phyloP scores from a whole-genome alignment of 64 coral and sea anemone genomes.

The Pocillopora damicornis region DNA sequence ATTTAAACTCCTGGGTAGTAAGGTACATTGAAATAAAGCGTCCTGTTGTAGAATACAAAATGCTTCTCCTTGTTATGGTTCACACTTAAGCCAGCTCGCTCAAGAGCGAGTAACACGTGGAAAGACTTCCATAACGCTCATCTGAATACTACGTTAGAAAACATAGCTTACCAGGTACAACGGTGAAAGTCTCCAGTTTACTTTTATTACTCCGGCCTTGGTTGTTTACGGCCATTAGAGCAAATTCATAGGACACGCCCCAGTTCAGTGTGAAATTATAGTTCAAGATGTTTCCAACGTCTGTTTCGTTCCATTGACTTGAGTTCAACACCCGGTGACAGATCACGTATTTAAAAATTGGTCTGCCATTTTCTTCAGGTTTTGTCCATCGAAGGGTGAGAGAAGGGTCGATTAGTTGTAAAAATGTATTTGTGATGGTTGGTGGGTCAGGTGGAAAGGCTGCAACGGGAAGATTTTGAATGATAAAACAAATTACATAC shows the following conservation, averaged over 20 bases:
- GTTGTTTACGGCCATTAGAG: slow-evolving; percentile 24
- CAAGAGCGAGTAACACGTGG: too few species aligned
- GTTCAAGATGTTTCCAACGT: not conserved
- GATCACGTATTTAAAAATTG: slow-evolving; percentile 9
- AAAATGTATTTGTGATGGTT: not conserved
- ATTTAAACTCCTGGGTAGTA: too few species aligned
- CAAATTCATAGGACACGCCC: slow-evolving; percentile 21
- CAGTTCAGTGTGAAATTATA: not conserved
- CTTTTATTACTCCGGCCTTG: slow-evolving; percentile 9
- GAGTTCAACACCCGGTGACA: not conserved
- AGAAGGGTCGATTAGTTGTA: not conserved
- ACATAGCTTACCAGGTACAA: slow-evolving; percentile 4
- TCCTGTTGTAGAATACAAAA: too few species aligned
- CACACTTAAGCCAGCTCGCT: not conserved
- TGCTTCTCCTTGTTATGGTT: too few species aligned
- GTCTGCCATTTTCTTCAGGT: not conserved
- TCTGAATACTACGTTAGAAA: too few species aligned
- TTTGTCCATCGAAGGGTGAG: slow-evolving; percentile 11
- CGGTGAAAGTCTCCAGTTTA: not conserved
- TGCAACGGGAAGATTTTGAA: not conserved
- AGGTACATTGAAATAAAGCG: too few species aligned
- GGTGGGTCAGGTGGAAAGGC: slow-evolving; percentile 36
- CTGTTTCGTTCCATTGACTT: not conserved
- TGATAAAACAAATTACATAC: not conserved
- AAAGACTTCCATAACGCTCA: too few species aligned